These are phyloP conservation scores for Pachyramphus minor DNA, from an alignment of 2,113 vertebrate species.

Conservation along the genomic window DNA sequence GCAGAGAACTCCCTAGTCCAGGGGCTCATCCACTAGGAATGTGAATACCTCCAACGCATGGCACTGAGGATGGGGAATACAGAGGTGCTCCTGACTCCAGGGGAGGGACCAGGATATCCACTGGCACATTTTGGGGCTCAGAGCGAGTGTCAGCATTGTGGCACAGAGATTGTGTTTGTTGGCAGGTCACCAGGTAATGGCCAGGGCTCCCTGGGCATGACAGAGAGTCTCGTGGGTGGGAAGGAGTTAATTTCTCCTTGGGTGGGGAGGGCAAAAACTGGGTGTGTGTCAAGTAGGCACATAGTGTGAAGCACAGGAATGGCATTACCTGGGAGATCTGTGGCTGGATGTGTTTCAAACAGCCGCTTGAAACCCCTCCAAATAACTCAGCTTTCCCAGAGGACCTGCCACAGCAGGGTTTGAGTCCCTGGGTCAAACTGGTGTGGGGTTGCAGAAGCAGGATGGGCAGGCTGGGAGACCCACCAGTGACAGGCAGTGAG, in stretches of 20 bases:
- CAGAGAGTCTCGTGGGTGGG: background rate
- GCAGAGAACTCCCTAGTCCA: background rate
- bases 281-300: background rate
- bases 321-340: background rate
- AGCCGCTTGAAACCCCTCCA: background rate
- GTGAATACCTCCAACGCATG: rapidly evolving
- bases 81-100: background rate
- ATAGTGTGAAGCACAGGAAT: background rate
- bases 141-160: background rate
- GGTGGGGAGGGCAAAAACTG: background rate
- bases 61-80: background rate
- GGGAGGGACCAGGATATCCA: background rate
- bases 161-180: background rate
- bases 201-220: background rate
- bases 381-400: background rate
- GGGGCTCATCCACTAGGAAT: background rate
- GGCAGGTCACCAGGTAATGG: background rate
- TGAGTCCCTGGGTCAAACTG: background rate
- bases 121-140: background rate
- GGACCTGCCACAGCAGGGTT: background rate
- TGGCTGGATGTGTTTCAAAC: background rate
- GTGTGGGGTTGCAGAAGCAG: background rate
- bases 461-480: background rate
- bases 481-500: background rate
- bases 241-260: constrained; percentile 2